Evolutionary conservation across 1,140 invertebrate species (phyloP), one percentile per base, ranked within the genome.

Genomic region (Potamilus streckersoni): DNA sequence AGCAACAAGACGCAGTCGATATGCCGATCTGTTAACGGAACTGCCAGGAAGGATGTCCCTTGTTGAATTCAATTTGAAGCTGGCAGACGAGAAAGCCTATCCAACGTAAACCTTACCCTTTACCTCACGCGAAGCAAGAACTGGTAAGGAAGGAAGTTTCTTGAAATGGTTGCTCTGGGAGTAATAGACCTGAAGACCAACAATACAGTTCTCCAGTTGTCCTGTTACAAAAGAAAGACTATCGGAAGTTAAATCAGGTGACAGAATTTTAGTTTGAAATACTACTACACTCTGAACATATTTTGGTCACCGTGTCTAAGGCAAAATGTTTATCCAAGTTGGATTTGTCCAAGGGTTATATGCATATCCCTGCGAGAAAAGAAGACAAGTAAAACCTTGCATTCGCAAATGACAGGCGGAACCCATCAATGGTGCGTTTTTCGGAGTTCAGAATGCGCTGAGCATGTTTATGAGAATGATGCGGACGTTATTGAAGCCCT

Each of bases 351-450:
- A 73, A 15, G 16, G 87, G 86, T 15, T 89, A 76, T 74, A 87
- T 87, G 87, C 91, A 91, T 70, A 76, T 92, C 6, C 69, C 66
- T 55, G 71, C 92, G 19, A 69, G 86, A 13, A 17, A 72, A 19
- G 71, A 81, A 11, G 85, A 87, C 66, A 85, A 76, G 14, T 60
- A 87, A 56, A 31, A 31, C 2, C 4, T 31, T 31, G 27, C 27
- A 31, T 23, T 23, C 23, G 23, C 2, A 23, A 23, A 23, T 23
- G 23, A 23, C 23, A 23, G 23, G 23, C 23, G 23, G 23, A 23
- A 23, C 55, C 71, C 85, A 38, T 86, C 81, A 31, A 61, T 23
- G 8, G 71, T 79, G 0, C 79, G 6, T 80, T 82, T 59, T 74
- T 63, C 11, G 23, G 69, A 68, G 67, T 6, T 19, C 77, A 1